Evolutionary conservation across 2,113 vertebrate species (phyloP).

Genomic region (Hydrochoerus hydrochaeris): DNA sequence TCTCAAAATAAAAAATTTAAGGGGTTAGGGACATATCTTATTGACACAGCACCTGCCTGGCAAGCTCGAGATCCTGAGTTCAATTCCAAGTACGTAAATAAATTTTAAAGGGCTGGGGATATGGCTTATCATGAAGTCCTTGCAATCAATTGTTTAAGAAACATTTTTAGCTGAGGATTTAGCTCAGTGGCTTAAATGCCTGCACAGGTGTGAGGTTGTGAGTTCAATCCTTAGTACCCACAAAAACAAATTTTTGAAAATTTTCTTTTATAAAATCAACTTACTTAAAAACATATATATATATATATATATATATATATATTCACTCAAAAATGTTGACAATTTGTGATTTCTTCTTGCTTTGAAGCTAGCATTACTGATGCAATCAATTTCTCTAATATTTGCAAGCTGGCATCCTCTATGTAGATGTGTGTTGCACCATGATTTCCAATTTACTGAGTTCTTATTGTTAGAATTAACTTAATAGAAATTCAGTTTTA

Average conservation of each 20-base stretch:
- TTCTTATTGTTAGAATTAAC: background rate
- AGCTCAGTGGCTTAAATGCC: too few species aligned
- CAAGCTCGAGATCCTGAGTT: too few species aligned
- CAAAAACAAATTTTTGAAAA: too few species aligned
- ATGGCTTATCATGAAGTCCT: background rate
- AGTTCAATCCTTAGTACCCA: too few species aligned
- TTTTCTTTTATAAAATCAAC: too few species aligned
- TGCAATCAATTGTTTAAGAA: background rate
- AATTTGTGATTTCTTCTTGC: background rate
- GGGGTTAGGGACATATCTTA: background rate
- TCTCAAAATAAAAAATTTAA: background rate
- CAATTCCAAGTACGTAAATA: background rate
- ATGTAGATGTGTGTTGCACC: background rate
- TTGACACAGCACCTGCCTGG: too few species aligned
- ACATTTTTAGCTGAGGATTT: too few species aligned
- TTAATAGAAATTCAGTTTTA: background rate
- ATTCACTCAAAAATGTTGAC: background rate
- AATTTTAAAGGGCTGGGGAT: background rate
- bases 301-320: background rate
- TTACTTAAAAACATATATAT: background rate
- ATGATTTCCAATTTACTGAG: background rate
- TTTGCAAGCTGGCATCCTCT: background rate
- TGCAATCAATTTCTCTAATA: background rate
- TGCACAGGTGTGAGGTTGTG: too few species aligned
- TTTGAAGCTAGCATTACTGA: background rate